Evolutionary conservation across 2,113 vertebrate genomes (phyloP), one percentile per base, ranked within the genome.

Genomic region (Rhinolophus ferrumequinum): DNA sequence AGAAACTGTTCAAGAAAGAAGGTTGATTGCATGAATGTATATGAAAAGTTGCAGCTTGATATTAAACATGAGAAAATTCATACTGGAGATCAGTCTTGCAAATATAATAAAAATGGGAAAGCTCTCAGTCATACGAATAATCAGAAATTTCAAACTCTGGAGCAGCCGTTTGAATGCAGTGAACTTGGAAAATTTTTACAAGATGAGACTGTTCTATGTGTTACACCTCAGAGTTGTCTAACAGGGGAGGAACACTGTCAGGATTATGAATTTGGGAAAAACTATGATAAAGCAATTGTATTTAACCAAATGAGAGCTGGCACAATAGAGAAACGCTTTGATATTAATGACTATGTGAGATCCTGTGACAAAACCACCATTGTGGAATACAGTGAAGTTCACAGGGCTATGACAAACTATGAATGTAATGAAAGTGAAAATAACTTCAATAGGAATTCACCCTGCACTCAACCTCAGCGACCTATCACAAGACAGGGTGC

Each of bases 51-150:
- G 4, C 79, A 85, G 38, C 44, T 90, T 69, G 58, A 44, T 93
- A 56, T 67, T 58, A 75, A 95, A 22, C 12, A 6, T 72, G 41
- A 88, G 73, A 75, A 84, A 50, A n/a, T 22, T 72, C 60, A 84
- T 62, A 19, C 52, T 88, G n/a, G 19, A 70, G n/a, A 95, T 60
- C 92, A 62, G 73, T 69, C 44, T 76, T 91, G 81, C 0, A 52
- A 84, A 35, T 92, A 70, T 75, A 94, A 98, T 60, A 96, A 98
- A 98, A 96, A 84, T 84, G 54, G 77, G 21, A 95, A 97, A 54
- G 7, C 66, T 44, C 54, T 90, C n/a, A 90, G 15, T 54, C 76
- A 54, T 50, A 86, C 76, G 24, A 79, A 88, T 47, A 56, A 77
- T 73, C 67, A 93, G 35, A 94, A 83, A 67, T 92, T 94, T 88